Conservation (phyloP, 2,113 vertebrate genomes). For the Cygnus buccinator region DNA sequence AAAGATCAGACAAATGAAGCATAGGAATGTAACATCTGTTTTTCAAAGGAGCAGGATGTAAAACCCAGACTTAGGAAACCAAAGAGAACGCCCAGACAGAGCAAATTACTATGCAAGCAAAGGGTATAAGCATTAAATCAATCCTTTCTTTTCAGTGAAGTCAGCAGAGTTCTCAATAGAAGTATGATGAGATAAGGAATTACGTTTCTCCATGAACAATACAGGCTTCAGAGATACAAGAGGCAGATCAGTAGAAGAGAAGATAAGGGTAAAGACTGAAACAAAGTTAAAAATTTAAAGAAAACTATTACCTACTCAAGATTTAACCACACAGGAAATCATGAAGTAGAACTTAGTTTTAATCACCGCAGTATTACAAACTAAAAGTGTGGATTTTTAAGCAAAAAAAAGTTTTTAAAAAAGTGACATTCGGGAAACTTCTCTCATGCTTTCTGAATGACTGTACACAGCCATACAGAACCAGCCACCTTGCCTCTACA, state of each 20-base stretch:
- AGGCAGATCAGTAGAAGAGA: neutral
- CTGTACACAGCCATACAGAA: neutral
- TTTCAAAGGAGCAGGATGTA: neutral
- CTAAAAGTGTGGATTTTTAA: neutral
- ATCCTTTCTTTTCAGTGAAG: neutral
- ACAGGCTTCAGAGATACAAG: neutral
- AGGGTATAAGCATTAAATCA: neutral
- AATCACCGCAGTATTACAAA: neutral
- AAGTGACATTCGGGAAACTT: neutral
- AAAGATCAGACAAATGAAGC: neutral
- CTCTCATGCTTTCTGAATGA: neutral
- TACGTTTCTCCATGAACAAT: neutral
- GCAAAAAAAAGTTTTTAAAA: neutral
- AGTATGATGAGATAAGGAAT: conserved; percentile 30
- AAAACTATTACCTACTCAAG: neutral
- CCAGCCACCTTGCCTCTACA: neutral
- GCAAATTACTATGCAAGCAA: neutral
- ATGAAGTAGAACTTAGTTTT: neutral
- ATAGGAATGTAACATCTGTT: neutral
- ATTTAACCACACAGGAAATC: conserved; percentile 3
- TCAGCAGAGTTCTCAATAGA: neutral
- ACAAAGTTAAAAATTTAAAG: neutral
- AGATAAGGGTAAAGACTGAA: neutral
- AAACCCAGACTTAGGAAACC: neutral
- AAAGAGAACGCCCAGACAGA: neutral